Base-by-base conservation (phyloP, 2,113 vertebrate species). In the Rhombomys opimus region DNA sequence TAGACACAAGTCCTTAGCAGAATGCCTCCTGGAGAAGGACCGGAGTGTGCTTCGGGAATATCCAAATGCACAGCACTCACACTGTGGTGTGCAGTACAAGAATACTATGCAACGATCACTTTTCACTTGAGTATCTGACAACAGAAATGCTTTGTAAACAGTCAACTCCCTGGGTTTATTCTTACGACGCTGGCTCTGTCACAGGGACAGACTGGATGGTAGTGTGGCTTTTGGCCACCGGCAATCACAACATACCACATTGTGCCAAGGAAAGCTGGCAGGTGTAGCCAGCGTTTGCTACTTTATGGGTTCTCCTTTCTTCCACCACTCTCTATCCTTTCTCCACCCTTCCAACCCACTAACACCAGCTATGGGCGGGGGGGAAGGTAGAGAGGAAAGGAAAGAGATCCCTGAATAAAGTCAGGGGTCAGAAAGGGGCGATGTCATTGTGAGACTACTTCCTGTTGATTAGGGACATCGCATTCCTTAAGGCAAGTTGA, bases 131-230 rank as follows among this genome's bases (percentile, higher is more conserved):
- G 32, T 52, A 68, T 57, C 68, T 93, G 70, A 76, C 85, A 77
- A n/a, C 30, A 76, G 86, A 90, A 91, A 93, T 35, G 78, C 80
- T 94, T 80, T 85, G 52, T 70, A 82, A 97, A 94, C 75, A 95
- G 90, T 81, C 77, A 93, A 93, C 41, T 77, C 91, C 25, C 25
- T 1, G 75, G 87, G 84, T 41, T 95, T 85, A 46, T 41, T 70
- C 18, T 72, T 73, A 90, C 17, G 30, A 73, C 54, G 17, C 50
- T 65, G 76, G 70, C 46, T 65, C 78, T 84, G 70, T 22, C 11
- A 59, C 3, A 75, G 78, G 78, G 61, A 68, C 30, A 93, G 76
- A 18, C 61, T 88, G 5, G 61, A 87, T 25, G 38, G 41, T 38
- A 35, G 22, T 18, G 46, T 10, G 41, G 41, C 35, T 86, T 87